Evolutionary conservation across 1,140 invertebrate genomes (phyloP), one percentile per base, ranked within the genome.

Genomic region (Ceratina japonica): DNA sequence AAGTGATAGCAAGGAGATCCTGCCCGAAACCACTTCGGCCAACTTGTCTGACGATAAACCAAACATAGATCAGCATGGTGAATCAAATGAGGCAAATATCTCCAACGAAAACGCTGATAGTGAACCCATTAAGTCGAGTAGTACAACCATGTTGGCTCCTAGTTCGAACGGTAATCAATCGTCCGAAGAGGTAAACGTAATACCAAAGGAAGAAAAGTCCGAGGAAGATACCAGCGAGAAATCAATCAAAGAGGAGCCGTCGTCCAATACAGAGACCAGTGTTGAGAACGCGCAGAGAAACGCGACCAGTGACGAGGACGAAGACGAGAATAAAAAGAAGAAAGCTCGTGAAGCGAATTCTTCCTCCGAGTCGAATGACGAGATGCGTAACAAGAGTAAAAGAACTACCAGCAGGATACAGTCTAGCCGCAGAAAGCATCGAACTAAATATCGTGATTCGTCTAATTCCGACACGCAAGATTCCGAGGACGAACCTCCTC

Each of bases 1-100:
- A 92, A 92, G 92, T 92, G 91, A 92, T 91, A 88, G 87, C 88
- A 92, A 92, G 92, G 91, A 92, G 89, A 89, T 89, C 90, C 91
- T 89, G 90, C 87, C 91, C 84, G 90, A 91, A 90, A 89, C 87
- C 88, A 89, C 91, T 86, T 90, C 91, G 87, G 91, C 90, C 90
- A 89, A 93, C 89, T 91, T 86, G 91, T 92, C 91, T 92, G 92
- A 92, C 88, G 91, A 87, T 91, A 92, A 92, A 91, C 88, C 86
- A 92, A 90, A 92, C 91, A 90, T 91, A 92, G 92, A 92, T 92
- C 89, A 83, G 86, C 90, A 88, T 86, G 88, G 84, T 85, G 91
- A 91, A 85, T 85, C 81, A 81, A 88, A 87, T 85, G 87, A 89
- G 86, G 86, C 83, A 86, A 88, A 82, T 87, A 83, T 75, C 82